Conservation (phyloP, 2,888 invertebrate genomes). For the Ceratothoa steindachneri region DNA sequence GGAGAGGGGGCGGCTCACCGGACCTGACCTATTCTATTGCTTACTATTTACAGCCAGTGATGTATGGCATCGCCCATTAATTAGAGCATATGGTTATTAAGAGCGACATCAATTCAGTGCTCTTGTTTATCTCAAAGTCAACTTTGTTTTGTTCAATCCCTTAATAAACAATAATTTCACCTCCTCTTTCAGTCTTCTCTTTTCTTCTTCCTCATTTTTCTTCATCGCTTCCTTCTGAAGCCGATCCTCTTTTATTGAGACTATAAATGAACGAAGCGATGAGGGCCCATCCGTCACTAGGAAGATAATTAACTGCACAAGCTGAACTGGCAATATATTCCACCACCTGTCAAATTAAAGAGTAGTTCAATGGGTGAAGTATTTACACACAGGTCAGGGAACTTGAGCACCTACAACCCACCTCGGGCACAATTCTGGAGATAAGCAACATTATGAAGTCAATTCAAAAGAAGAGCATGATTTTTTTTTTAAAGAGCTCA, state of each 20-base stretch:
- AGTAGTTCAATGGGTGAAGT: not conserved
- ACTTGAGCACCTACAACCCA: not conserved
- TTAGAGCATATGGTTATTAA: too few species aligned
- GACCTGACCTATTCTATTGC: too few species aligned
- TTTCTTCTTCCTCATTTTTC: slow-evolving; percentile 53
- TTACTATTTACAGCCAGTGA: too few species aligned
- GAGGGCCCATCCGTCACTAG: slow-evolving; percentile 49
- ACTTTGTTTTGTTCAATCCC: too few species aligned
- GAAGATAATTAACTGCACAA: slow-evolving; percentile 60
- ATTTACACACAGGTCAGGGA: not conserved
- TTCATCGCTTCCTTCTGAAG: slow-evolving; percentile 54
- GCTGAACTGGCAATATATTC: slow-evolving; percentile 79
- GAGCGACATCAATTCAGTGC: too few species aligned
- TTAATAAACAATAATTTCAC: slow-evolving; percentile 2
- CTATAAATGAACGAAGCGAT: slow-evolving; percentile 17
- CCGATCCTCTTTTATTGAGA: slow-evolving; percentile 51
- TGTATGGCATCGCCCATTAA: too few species aligned
- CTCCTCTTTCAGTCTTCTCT: slow-evolving; percentile 52
- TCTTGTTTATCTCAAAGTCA: too few species aligned
- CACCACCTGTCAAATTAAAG: slow-evolving; percentile 52
- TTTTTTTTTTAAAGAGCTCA: too few species aligned
- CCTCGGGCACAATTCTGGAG: not conserved
- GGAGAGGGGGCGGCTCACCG: too few species aligned
- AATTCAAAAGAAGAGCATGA: too few species aligned
- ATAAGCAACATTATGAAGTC: not conserved